Base-by-base conservation (phyloP, 1,140 invertebrate species). In the Cydia splendana region DNA sequence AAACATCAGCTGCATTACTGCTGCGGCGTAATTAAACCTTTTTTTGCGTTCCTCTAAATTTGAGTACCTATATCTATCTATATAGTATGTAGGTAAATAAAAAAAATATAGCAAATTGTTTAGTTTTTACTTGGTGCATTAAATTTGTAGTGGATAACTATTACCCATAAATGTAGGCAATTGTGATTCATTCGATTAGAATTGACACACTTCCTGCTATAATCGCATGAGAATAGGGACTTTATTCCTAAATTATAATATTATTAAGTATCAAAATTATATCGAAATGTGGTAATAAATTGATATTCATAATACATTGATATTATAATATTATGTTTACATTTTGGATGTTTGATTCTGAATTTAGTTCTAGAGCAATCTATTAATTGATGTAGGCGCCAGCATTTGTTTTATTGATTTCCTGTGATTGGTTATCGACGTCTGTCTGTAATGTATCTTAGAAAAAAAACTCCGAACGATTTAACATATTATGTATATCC, bases 131-230 rank as follows among this genome's bases (percentile, higher is more conserved):
- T 48, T 15, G 7, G 45, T 48, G 45, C 13, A 48, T 48, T 48
- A 13, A 48, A 48, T 48, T 57, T 57, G 51, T n/a, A 53, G 45
- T 48, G 45, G 42, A 48, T 48, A 15, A 48, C 45, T 48, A 48
- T 13, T 48, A 48, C 12, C 45, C 12, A 48, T 48, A 48, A 4
- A 48, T 45, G 45, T 48, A 10, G 2, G 65, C 30, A 69, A 69
- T 42, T 71, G 34, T 71, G 67, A 71, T 20, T 71, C 67, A 71
- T 71, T 71, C 67, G 30, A 71, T 71, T 18, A 42, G 18, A 18
- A 42, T 30, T 71, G 38, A 71, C 67, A 71, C 67, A 71, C 24
- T 42, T 71, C 67, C 67, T 71, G 67, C 34, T 45, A 71, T 71
- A 71, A 71, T 71, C 34, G n/a, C 67, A 45, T 24, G 67, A 18